Percentiles rank a stretch among this genome's conserved stretches.
Evolutionary conservation across 2,113 vertebrate genomes (phyloP).

Genomic region (Oncorhynchus masou): DNA sequence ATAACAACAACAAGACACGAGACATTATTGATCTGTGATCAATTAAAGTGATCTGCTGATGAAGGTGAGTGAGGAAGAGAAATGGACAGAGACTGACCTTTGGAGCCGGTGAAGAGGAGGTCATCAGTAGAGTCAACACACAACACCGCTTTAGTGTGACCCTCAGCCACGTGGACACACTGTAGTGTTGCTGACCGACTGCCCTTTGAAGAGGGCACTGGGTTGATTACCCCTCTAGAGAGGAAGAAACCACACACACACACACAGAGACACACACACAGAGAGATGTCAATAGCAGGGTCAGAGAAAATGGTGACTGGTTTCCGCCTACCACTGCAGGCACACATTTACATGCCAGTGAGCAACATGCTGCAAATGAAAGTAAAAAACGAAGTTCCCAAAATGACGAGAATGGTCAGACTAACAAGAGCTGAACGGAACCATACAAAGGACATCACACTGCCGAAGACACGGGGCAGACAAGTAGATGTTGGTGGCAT

Average conservation of each 20-base stretch:
- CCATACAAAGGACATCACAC: not conserved
- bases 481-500: no score
- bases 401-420: constrained; percentile 4
- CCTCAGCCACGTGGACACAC: constrained; percentile 89
- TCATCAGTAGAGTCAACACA: constrained; percentile 95
- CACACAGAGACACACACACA: constrained; percentile 12
- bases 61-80: not conserved
- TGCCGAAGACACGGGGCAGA: not conserved
- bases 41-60: not conserved
- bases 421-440: not conserved
- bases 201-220: constrained; percentile 80
- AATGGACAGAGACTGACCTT: constrained; percentile 76
- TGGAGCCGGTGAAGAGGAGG: constrained; percentile 98
- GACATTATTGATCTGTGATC: no score
- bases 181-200: constrained; percentile 74
- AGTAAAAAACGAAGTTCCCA: constrained; percentile 5
- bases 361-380: constrained; percentile 26
- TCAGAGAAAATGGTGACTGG: not conserved
- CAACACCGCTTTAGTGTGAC: constrained; percentile 91
- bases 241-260: not conserved
- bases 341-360: constrained; percentile 21
- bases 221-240: constrained; percentile 90
- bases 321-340: not conserved
- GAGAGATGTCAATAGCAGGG: not conserved
- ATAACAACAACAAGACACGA: no score